Base-by-base conservation (phyloP, 2,797 vertebrate genomes). In the Helicolenus hilgendorfi region DNA sequence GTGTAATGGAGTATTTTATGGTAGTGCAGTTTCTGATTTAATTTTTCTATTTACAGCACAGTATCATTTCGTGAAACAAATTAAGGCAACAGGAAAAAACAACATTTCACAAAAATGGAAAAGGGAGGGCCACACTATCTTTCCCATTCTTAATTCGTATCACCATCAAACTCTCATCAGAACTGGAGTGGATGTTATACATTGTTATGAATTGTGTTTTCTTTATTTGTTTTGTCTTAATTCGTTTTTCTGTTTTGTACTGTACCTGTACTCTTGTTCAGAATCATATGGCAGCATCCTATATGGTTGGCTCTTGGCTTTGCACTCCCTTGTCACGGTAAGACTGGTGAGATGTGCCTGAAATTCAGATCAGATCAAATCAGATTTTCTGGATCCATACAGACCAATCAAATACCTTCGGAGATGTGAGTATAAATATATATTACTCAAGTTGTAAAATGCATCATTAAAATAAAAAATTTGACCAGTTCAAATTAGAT, bases 241-340 rank as follows among this genome's bases (percentile, higher is more conserved):
- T 49, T 49, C 0, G 41, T 49, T 49, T 49, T 33, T 49, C 59
- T 45, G 27, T 26, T 53, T 26, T 56, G 15, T 6, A 7, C 31
- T 71, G 38, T 27, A 13, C 27, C 27, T 70, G 59, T 60, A 13
- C 24, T 60, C 24, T 29, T 9, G 11, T 73, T 58, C 72, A 60
- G 14, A 72, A 36, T 72, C 33, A 20, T 3, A 31, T 41, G 11
- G 20, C 58, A n/a, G 27, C 11, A 38, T 38, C 27, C 64, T 41
- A 22, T 35, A n/a, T 55, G 45, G 11, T 22, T 55, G n/a, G 0
- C 27, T 65, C 49, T n/a, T 59, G 10, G 4, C 26, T 26, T 64
- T 65, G 6, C 58, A 22, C 27, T 29, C 2, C 10, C 81, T 22
- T 96, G 73, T 69, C 68, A 2, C 86, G 90, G 94, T 97, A 93